These are phyloP conservation scores for Luffia ferchaultella DNA, from an alignment of 2,888 invertebrate species.

Conservation along the genomic window DNA sequence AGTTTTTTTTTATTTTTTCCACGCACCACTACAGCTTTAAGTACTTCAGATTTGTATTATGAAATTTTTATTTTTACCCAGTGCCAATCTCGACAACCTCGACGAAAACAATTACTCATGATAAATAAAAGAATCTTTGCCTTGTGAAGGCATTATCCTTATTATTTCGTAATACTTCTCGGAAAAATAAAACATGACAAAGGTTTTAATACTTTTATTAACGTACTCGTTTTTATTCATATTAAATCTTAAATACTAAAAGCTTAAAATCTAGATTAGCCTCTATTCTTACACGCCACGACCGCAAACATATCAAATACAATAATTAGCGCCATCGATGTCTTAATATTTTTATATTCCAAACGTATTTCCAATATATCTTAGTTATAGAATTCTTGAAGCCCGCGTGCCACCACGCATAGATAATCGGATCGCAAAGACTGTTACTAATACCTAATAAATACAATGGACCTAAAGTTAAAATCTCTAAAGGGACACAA, in stretches of 20 bases:
- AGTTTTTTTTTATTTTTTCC: too few relatives aligned
- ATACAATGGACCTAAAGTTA: conserved; percentile 64
- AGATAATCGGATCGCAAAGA: conserved; percentile 66
- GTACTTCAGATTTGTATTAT: too few relatives aligned
- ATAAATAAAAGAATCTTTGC: too few relatives aligned
- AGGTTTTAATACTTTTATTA: too few relatives aligned
- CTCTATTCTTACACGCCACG: not conserved
- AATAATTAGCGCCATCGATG: not conserved
- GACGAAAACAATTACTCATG: too few relatives aligned
- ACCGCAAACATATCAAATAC: too few relatives aligned
- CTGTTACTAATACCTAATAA: conserved; percentile 65
- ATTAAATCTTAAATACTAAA: not conserved
- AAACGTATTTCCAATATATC: conserved; percentile 32
- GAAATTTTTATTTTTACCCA: too few relatives aligned
- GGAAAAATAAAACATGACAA: not conserved
- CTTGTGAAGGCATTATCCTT: too few relatives aligned
- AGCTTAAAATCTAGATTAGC: not conserved
- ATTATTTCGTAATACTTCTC: not conserved
- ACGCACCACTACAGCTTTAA: too few relatives aligned
- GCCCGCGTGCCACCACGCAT: conserved; percentile 71
- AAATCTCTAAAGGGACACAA: conserved; percentile 51
- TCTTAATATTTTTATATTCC: conserved; percentile 15
- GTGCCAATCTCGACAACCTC: too few relatives aligned
- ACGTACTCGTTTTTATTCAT: too few relatives aligned
- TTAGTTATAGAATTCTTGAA: conserved; percentile 52